Conservation (phyloP, 2,797 vertebrate genomes). For the Peromyscus aztecus region DNA sequence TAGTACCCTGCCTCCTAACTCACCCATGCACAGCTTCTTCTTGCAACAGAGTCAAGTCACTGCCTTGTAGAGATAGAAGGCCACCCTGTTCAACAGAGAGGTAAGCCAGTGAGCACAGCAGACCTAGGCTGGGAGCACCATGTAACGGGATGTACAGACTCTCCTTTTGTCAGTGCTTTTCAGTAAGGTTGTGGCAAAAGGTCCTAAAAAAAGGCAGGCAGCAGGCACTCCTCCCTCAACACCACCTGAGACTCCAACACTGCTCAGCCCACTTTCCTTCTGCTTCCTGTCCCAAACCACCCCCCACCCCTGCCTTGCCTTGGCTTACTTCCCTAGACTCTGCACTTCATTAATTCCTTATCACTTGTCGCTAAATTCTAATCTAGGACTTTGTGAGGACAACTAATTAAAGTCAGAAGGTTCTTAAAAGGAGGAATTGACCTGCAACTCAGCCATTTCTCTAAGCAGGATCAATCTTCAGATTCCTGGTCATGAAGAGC, state of each 20-base stretch:
- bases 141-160: background rate
- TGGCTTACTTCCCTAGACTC: background rate
- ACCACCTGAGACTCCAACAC: no score
- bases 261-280: background rate
- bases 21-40: background rate
- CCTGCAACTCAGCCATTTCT: conserved; percentile 20
- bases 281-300: background rate
- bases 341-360: conserved; percentile 52
- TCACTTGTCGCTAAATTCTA: conserved; percentile 50
- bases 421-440: conserved; percentile 56
- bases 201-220: background rate
- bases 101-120: background rate
- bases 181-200: background rate
- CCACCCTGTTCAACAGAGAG: background rate
- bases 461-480: conserved; percentile 37
- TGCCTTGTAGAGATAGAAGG: background rate
- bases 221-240: background rate
- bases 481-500: background rate
- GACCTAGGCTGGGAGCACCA: background rate
- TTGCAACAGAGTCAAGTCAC: background rate
- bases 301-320: background rate
- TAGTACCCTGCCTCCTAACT: background rate
- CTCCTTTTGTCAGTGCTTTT: background rate
- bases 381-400: conserved; percentile 37
- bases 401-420: conserved; percentile 52